Evolutionary conservation across 2,888 invertebrate species (phyloP), one percentile per base, ranked within the genome.

Genomic region (Volucella inanis): DNA sequence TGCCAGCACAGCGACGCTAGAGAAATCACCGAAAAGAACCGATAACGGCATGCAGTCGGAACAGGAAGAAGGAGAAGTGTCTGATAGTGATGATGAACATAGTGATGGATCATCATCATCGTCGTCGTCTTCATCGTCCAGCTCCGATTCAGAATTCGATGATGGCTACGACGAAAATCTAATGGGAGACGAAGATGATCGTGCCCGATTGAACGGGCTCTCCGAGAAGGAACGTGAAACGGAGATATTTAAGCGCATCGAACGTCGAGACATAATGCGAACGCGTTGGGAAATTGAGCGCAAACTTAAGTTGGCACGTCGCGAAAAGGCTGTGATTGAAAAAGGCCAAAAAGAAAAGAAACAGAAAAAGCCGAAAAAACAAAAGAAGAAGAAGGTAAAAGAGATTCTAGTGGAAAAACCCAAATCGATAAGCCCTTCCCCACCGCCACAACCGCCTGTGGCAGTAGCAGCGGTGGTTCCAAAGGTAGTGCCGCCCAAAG

Each of bases 151-250:
- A 88, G 98, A 98, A 91, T 99, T 98, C 90, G 96, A 98, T 90
- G 99, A 99, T 93, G 99, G 99, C 86, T 98, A 97, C 89, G 99
- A 98, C 91, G 98, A 99, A 87, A 97, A 99, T 90, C 94, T 99
- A 39, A 98, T 99, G 96, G 98, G 98, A 0, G 98, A 99, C 91
- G 98, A 97, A 81, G 98, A 98, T 88, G 99, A 99, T 93, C 95
- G 97, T 89, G 96, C 97, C 1, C 93, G 97, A 0, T 93, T 99
- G 55, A 98, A 97, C 11, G 95, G 96, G 85, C 96, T 99, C 94
- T 98, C 98, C 0, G 99, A 99, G 91, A 98, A 98, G 89, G 99
- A 99, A 90, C 93, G 99, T 54, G 99, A 99, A 93, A 98, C 98
- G 74, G 99, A 99, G 92, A 96, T 99, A 88, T 99, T 97, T 92